Evolutionary conservation across 2,797 vertebrate genomes (phyloP), one percentile per base, ranked within the genome.

Genomic region (Melanotaenia pygmaea): DNA sequence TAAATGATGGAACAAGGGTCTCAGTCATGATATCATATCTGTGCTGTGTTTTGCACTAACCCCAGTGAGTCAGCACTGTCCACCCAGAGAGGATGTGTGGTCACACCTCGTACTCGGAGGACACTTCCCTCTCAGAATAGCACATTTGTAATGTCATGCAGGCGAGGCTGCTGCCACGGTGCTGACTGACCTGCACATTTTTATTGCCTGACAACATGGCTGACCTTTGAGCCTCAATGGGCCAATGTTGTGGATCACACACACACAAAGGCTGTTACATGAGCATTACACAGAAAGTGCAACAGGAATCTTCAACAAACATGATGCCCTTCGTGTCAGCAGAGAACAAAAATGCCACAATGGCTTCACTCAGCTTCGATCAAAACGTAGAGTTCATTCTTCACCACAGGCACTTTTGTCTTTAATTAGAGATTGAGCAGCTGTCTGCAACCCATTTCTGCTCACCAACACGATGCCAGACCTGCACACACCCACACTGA

Each of bases 361-460:
- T 58, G 60, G 78, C 79, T 88, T 88, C 81, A 85, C 69, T 92
- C 78, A 84, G 77, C 70, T 83, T 61, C 58, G 20, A 86, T 76
- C 70, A 77, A 89, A 91, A 85, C 43, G 75, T 71, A 90, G 86
- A 88, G 86, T 84, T 88, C 89, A 85, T 86, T 79, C 85, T 86
- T 72, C 84, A 92, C 89, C 92, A 85, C 84, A 83, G 87, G 93
- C 92, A 7, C 83, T 91, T 88, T 84, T 88, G 72, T 88, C 85
- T 88, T 91, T 94, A 94, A 94, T 94, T 92, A 92, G 91, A 88
- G 80, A 82, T 83, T 64, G 81, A 91, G 89, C 92, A 93, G 90
- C 91, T 93, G 91, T 93, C 90, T 90, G 72, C 66, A 82, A 77
- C 58, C 77, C 66, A 83, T 81, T 87, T 82, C 84, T 65, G 77